Evolutionary conservation across 2,888 invertebrate genomes (phyloP).

Genomic region (Capitulum mitella): DNA sequence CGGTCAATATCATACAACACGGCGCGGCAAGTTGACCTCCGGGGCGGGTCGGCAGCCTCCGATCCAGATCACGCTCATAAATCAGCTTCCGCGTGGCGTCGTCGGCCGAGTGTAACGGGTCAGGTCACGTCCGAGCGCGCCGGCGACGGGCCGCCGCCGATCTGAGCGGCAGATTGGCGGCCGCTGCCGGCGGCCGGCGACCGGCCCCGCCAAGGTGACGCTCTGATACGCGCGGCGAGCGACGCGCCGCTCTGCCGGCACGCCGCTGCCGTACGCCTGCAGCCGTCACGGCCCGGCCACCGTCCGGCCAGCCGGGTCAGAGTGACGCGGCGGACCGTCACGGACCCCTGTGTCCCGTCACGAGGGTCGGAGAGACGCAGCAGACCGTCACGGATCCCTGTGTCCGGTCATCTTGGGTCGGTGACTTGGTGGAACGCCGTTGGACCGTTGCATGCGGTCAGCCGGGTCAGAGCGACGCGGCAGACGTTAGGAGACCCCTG

Average conservation of each 20-base stretch:
- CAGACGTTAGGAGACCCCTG: no score
- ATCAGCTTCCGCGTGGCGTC: not conserved
- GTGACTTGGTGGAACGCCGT: no score
- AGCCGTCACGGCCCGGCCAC: no score
- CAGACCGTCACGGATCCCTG: no score
- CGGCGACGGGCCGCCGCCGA: not conserved
- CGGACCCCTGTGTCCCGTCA: no score
- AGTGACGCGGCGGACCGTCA: no score
- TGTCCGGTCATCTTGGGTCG: no score
- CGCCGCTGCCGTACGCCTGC: not conserved
- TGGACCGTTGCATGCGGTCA: no score
- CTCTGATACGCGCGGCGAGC: not conserved
- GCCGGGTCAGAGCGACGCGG: no score
- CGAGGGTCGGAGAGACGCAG: no score
- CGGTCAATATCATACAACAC: no score
- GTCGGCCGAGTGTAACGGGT: not conserved
- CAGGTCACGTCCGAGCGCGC: not conserved
- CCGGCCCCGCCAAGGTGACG: not conserved
- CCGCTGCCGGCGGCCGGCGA: not conserved
- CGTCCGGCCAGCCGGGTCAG: not conserved
- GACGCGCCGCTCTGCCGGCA: not conserved
- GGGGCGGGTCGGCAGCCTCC: not conserved
- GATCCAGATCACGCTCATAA: not conserved
- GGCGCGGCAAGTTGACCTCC: not conserved
- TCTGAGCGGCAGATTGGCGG: not conserved